These are phyloP conservation scores for Periplaneta americana DNA, from an alignment of 1,140 invertebrate genomes.

Conservation along the genomic window DNA sequence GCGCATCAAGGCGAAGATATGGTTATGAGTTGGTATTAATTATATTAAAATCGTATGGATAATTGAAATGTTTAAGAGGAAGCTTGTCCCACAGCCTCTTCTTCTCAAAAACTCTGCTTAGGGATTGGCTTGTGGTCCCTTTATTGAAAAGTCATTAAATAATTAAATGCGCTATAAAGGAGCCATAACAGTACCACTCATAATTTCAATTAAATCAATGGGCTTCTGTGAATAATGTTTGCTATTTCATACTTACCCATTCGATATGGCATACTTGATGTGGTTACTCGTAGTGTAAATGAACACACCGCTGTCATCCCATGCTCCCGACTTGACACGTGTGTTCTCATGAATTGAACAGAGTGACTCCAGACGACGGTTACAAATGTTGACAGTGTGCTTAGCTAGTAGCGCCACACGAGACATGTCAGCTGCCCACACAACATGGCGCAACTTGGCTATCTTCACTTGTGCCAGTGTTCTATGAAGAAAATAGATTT, in stretches of 20 bases:
- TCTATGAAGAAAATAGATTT: slow-evolving; percentile 32
- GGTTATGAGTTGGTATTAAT: no score
- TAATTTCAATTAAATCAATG: no score
- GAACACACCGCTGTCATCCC: slow-evolving; percentile 97
- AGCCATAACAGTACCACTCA: background rate
- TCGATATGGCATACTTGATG: slow-evolving; percentile 94
- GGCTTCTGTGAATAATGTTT: no score
- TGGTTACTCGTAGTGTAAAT: slow-evolving; percentile 99
- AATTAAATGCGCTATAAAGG: no score
- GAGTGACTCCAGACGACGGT: slow-evolving; percentile 81
- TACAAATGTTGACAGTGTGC: slow-evolving; percentile 88
- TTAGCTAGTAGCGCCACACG: slow-evolving; percentile 91
- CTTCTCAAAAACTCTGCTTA: no score
- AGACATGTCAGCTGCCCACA: slow-evolving; percentile 95
- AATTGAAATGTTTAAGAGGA: no score
- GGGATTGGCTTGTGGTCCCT: no score
- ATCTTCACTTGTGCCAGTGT: slow-evolving; percentile 68
- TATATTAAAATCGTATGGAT: no score
- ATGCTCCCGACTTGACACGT: slow-evolving; percentile 94
- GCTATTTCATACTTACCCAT: slow-evolving; percentile 72
- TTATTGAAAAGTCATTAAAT: no score
- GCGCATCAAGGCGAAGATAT: no score
- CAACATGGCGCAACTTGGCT: slow-evolving; percentile 89
- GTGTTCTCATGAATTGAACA: slow-evolving; percentile 94
- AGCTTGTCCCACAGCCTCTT: no score